Base-by-base conservation (phyloP, 1,140 invertebrate genomes). In the Atopsyche davidsoni region DNA sequence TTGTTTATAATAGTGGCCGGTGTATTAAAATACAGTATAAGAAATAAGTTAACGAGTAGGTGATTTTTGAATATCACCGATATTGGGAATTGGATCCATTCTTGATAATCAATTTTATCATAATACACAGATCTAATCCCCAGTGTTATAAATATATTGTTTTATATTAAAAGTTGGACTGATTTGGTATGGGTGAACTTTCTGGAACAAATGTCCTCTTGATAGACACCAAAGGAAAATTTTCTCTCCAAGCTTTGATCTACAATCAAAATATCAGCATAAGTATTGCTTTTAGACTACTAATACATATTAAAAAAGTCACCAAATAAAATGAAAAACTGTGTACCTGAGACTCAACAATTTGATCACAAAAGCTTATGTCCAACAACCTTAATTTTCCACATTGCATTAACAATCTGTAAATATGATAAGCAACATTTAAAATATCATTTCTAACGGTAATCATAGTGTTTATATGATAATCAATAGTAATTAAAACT, bases 351-450 rank as follows among this genome's bases (percentile, higher is more conserved):
- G 78, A 73, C 60, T 85, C 79, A 47, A 78, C 77, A 41, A 92
- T 85, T 47, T 81, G 79, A 59, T 87, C 82, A 64, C 89, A 93
- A 67, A 91, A 94, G 52, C 88, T 92, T 11, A 94, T 75, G 64
- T 94, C 91, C 32, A 94, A 71, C 56, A 93, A 72, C 58, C 76
- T 73, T 14, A 94, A 64, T 45, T 86, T 78, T n/a, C 65, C 65
- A 60, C 82, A 85, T 49, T 76, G 72, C 7, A 73, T 64, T 38
- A 87, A 62, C 53, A 86, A 75, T 45, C 82, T 86, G 64, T 52
- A 62, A 67, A 34, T 17, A 36, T 23, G 25, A 28, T 7, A 31
- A 53, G 11, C 18, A 45, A 28, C 25, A 28, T 28, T 28, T 7
- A 28, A 7, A 56, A 51, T 51, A 32, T 25, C 18, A 49, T 22